Evolutionary conservation across 30 jellyfish, hydroid and myxozoan genomes (phyloP).

Genomic region (Cassiopea xamachana): DNA sequence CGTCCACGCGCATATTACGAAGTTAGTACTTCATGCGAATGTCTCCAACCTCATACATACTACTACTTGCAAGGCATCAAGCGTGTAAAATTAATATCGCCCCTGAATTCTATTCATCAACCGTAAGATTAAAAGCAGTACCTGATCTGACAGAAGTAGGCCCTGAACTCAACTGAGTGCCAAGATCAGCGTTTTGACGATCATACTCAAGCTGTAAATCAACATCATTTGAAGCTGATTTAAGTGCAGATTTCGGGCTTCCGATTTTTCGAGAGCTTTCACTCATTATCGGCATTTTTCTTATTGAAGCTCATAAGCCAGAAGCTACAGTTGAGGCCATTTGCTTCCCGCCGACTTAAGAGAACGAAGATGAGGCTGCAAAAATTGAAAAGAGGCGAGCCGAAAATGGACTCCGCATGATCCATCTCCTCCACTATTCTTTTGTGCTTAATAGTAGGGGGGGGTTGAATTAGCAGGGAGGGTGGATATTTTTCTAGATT

Average conservation of each 20-base stretch:
- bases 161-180: conserved; percentile 66
- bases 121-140: background rate
- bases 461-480: too few relatives aligned
- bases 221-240: conserved; percentile 76
- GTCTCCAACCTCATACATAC: too few relatives aligned
- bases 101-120: background rate
- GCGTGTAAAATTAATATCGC: background rate
- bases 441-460: too few relatives aligned
- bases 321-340: background rate
- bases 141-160: background rate
- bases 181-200: conserved; percentile 72
- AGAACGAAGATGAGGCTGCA: background rate
- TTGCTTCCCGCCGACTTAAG: conserved; percentile 38
- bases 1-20: too few relatives aligned
- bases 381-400: background rate
- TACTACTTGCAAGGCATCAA: background rate
- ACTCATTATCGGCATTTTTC: conserved; percentile 58
- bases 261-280: conserved; percentile 20
- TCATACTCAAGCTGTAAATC: conserved; percentile 70
- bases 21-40: too few relatives aligned
- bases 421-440: background rate
- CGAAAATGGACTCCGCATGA: background rate
- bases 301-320: background rate
- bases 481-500: too few relatives aligned
- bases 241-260: conserved; percentile 24